Evolutionary conservation across 2,113 vertebrate genomes (phyloP).

Genomic region (Alosa alosa): DNA sequence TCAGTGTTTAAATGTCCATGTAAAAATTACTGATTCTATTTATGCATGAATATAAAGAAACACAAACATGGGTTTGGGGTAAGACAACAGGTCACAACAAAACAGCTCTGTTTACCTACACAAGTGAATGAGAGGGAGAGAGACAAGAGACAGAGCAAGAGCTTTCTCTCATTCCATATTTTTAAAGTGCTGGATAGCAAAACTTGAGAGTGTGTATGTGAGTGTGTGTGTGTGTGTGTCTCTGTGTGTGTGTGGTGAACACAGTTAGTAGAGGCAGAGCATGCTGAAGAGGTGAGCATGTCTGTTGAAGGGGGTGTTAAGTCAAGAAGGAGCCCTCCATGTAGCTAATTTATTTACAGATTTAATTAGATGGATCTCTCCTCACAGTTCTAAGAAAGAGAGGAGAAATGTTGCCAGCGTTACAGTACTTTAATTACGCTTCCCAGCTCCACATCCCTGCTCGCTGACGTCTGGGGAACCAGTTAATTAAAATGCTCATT

Average conservation of each 20-base stretch:
- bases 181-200: neutral
- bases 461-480: conserved; percentile 72
- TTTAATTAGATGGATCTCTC: conserved; percentile 80
- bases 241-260: conserved; percentile 1
- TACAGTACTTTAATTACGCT: conserved; percentile 81
- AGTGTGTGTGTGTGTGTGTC: conserved; percentile 6
- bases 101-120: neutral
- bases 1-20: neutral
- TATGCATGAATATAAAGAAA: neutral
- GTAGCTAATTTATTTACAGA: conserved; percentile 83
- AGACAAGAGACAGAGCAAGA: neutral
- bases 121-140: neutral
- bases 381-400: conserved; percentile 76
- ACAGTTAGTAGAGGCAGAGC: neutral
- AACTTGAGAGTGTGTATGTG: neutral
- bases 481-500: conserved; percentile 78
- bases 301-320: conserved; percentile 70
- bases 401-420: conserved; percentile 77
- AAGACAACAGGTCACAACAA: neutral
- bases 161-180: neutral
- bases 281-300: conserved; percentile 58
- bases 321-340: conserved; percentile 76
- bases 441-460: conserved; percentile 75
- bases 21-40: neutral
- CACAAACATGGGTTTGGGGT: neutral